Evolutionary conservation across 2,797 vertebrate genomes (phyloP).

Genomic region (Ammospiza maritima): DNA sequence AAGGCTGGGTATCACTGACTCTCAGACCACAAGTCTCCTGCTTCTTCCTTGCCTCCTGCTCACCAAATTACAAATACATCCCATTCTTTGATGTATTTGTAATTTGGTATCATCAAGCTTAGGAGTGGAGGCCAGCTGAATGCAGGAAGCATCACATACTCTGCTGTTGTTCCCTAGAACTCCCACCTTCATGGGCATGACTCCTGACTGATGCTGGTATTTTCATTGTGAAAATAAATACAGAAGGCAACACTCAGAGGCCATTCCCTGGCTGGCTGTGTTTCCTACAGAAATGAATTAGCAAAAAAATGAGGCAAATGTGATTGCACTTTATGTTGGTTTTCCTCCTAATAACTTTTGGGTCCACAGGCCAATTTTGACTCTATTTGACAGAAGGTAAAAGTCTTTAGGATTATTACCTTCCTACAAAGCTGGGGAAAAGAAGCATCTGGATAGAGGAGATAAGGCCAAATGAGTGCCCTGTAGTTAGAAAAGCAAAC

Average conservation of each 20-base stretch:
- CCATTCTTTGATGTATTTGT: background rate
- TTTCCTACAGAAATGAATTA: background rate
- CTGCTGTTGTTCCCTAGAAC: background rate
- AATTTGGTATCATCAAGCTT: background rate
- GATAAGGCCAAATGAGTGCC: conserved; percentile 46
- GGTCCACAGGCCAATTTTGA: conserved; percentile 29
- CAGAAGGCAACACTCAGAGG: background rate
- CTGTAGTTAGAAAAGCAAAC: conserved; percentile 2
- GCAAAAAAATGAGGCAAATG: background rate
- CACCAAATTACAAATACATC: background rate
- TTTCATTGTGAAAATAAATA: conserved; percentile 2
- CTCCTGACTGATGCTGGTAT: background rate
- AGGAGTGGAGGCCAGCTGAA: background rate
- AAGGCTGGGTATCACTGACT: background rate
- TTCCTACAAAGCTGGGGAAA: conserved; percentile 41
- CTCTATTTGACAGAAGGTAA: conserved; percentile 54
- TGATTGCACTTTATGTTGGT: background rate
- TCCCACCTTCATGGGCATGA: rapidly evolving
- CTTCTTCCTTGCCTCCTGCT: background rate
- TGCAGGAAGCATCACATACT: background rate
- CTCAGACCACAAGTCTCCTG: background rate
- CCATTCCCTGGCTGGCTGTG: background rate
- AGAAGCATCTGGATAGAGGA: conserved; percentile 40
- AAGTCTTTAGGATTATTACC: conserved; percentile 39
- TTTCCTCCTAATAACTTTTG: conserved; percentile 52